Percentiles rank a stretch among this genome's conserved stretches.
Evolutionary conservation across 2,888 invertebrate genomes (phyloP).

Genomic region (Clusia tigrina): DNA sequence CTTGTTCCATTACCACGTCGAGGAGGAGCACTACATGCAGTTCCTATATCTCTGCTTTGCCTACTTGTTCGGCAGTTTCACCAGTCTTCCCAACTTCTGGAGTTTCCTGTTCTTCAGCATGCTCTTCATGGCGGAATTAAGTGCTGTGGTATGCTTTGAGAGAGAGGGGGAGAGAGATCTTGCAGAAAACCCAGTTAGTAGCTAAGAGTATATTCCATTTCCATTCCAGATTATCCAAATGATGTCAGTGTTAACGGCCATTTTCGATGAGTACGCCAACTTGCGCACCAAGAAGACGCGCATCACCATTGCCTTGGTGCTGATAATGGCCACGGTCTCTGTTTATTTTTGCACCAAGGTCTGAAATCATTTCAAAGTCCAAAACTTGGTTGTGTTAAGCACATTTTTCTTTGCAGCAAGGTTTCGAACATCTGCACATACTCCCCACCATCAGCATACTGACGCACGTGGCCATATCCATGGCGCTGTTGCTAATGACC

Average conservation of each 20-base stretch:
- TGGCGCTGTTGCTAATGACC: conserved; percentile 80
- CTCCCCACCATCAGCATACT: conserved; percentile 51
- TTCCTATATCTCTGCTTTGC: conserved; percentile 54
- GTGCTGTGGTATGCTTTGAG: conserved; percentile 75
- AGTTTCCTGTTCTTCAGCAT: conserved; percentile 79
- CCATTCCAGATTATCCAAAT: conserved; percentile 54
- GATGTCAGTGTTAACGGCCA: conserved; percentile 55
- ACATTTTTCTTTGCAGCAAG: conserved; percentile 43
- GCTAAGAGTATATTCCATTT: too few relatives aligned
- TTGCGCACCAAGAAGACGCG: conserved; percentile 44
- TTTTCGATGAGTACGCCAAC: conserved; percentile 59
- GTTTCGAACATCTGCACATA: conserved; percentile 53
- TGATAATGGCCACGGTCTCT: conserved; percentile 44
- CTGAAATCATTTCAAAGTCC: conserved; percentile 13
- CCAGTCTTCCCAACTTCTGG: conserved; percentile 68
- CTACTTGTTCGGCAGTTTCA: conserved; percentile 55
- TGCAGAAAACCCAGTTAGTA: too few relatives aligned
- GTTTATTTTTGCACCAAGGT: conserved; percentile 60
- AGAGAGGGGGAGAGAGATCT: background rate
- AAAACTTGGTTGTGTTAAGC: background rate
- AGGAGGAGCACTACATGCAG: conserved; percentile 56
- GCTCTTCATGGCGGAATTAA: conserved; percentile 76
- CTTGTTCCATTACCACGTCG: conserved; percentile 48
- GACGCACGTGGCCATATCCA: conserved; percentile 67
- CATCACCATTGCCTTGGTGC: conserved; percentile 44